Conservation (phyloP, 1,140 invertebrate genomes). For the Piezodorus guildinii region DNA sequence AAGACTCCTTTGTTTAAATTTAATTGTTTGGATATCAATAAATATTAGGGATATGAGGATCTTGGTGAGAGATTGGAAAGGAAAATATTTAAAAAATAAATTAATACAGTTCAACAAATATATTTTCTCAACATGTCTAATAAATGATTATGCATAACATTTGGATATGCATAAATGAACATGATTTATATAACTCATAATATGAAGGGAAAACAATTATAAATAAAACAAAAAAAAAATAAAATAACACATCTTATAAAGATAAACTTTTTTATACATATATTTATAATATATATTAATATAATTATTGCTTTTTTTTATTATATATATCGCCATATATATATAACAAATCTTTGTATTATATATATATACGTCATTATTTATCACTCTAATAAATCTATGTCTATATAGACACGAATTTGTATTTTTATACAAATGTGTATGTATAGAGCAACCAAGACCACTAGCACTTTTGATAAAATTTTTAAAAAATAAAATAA, state of each 20-base stretch:
- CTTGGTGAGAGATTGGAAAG: no score
- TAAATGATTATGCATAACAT: slow-evolving; percentile 3
- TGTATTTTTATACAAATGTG: slow-evolving; percentile 1
- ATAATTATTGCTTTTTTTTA: not conserved
- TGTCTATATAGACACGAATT: not conserved
- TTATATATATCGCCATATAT: not conserved
- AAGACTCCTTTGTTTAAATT: no score
- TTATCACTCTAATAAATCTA: slow-evolving; percentile 6
- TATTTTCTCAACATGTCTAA: slow-evolving; percentile 5
- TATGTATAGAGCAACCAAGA: slow-evolving; percentile 4
- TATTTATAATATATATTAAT: slow-evolving; percentile 13
- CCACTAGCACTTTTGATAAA: not conserved
- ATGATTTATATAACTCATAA: not conserved
- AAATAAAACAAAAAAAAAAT: slow-evolving; percentile 10
- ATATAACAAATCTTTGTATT: no score
- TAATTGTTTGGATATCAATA: no score
- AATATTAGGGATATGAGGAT: no score
- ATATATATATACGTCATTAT: not conserved
- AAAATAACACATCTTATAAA: slow-evolving; percentile 12
- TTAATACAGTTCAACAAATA: slow-evolving; percentile 6
- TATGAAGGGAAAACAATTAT: slow-evolving; percentile 4
- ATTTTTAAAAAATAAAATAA: not conserved
- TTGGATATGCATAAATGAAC: not conserved
- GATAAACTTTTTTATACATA: slow-evolving; percentile 15
- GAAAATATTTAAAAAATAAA: no score